These are phyloP conservation scores for Campopleginae sp. DNA, from an alignment of 2,888 invertebrate genomes.

Conservation along the genomic window DNA sequence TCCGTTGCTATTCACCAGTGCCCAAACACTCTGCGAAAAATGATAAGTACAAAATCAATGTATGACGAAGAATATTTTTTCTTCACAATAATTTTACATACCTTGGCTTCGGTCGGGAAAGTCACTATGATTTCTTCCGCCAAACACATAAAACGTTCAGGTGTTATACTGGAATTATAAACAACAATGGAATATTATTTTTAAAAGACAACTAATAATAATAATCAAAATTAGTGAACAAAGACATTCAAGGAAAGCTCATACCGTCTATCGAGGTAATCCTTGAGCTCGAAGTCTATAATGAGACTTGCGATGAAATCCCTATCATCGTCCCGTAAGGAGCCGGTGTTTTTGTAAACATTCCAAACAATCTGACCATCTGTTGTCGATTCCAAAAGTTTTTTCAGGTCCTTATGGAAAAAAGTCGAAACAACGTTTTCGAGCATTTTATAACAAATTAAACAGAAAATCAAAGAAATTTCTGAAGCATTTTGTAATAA, in stretches of 20 bases:
- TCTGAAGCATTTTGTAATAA: background rate
- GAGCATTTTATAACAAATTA: background rate
- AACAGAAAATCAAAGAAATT: background rate
- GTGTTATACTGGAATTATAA: no score
- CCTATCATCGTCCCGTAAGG: background rate
- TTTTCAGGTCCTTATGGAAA: background rate
- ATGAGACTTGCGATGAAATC: background rate
- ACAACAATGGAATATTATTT: background rate
- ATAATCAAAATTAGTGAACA: background rate
- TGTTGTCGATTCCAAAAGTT: background rate
- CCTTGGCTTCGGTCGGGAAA: background rate
- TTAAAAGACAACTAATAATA: background rate
- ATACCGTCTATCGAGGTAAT: background rate
- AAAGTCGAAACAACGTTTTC: background rate
- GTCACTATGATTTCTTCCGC: background rate
- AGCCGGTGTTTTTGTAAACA: background rate
- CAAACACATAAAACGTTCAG: background rate
- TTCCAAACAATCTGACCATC: background rate
- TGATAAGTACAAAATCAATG: background rate
- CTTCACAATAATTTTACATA: background rate
- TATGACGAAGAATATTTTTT: background rate
- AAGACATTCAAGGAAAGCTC: background rate
- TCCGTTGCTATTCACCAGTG: background rate
- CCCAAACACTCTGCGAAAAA: background rate
- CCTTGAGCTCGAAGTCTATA: background rate